A percentile compares a stretch with the other conserved stretches of the same genome.
phyloP scores from a whole-genome alignment of 2,797 vertebrate species.

The Rhabdomys pumilio region DNA sequence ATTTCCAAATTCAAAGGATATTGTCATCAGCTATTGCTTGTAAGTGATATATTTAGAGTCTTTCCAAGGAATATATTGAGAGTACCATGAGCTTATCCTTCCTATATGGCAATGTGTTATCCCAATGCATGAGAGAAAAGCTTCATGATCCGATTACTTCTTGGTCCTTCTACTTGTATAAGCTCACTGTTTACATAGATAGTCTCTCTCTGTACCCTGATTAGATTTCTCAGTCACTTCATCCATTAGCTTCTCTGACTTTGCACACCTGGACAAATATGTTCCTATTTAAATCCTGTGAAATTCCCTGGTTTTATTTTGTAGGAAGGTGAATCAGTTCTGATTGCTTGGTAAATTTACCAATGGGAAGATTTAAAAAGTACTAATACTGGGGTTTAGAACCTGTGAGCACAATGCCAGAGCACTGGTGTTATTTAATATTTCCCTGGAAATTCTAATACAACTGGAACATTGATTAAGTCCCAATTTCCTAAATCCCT shows the following conservation, averaged over 20 bases:
- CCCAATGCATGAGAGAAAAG: background rate
- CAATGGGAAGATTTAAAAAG: background rate
- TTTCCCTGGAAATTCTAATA: background rate
- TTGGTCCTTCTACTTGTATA: background rate
- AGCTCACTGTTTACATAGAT: background rate
- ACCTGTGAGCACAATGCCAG: background rate
- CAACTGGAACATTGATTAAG: no score
- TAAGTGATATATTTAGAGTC: background rate
- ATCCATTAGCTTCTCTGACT: background rate
- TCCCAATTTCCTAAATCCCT: no score
- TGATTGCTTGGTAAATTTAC: slow-evolving; percentile 19
- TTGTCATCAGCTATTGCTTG: background rate
- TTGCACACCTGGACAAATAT: background rate
- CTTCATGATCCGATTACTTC: background rate
- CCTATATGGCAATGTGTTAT: background rate
- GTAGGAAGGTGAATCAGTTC: slow-evolving; percentile 10
- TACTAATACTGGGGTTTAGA: background rate
- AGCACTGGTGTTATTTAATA: background rate
- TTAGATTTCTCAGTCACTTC: background rate
- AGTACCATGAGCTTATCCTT: background rate
- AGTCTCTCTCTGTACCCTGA: background rate
- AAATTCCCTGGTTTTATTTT: background rate
- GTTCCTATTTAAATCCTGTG: slow-evolving; percentile 34
- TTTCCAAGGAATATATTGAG: background rate
- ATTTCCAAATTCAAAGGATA: background rate